A percentile compares a stretch with the other conserved stretches of the same genome.
Evolutionary conservation across 2,113 vertebrate species (phyloP).

Genomic region (Falco punctatus): DNA sequence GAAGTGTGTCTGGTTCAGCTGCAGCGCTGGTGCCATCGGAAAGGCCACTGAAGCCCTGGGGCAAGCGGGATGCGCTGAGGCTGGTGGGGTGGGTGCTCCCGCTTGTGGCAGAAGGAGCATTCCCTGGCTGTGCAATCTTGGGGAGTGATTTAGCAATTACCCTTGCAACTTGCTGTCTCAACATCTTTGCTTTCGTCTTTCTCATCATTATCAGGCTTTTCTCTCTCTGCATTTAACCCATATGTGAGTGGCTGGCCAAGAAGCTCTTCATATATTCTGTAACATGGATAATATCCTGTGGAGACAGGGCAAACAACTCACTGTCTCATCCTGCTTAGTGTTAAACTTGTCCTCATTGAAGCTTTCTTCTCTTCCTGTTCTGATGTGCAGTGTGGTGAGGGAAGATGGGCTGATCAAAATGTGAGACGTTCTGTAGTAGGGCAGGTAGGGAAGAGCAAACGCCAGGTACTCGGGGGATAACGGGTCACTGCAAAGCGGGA

Average conservation of each 20-base stretch:
- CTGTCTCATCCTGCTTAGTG: not conserved
- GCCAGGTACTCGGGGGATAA: not conserved
- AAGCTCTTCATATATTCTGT: constrained; percentile 20
- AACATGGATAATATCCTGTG: constrained; percentile 39
- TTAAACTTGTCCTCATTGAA: not conserved
- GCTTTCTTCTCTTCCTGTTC: not conserved
- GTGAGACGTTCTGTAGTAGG: constrained; percentile 44
- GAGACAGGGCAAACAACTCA: not conserved
- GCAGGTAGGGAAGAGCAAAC: not conserved
- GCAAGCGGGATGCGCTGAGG: not conserved
- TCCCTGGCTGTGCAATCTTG: not conserved
- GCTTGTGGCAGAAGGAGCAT: accelerated
- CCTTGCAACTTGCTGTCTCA: not conserved
- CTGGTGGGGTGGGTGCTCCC: not conserved
- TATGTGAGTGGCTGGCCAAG: not conserved
- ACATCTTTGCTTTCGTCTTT: not conserved
- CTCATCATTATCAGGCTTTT: not conserved
- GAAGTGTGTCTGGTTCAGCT: too few species aligned
- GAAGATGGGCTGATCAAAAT: not conserved
- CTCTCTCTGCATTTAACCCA: not conserved
- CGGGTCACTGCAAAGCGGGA: not conserved
- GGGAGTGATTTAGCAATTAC: not conserved
- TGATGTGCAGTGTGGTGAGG: not conserved
- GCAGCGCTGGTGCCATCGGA: accelerated
- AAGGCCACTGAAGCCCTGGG: not conserved